Conservation (phyloP, 2,888 invertebrate species). For the Siphonodentalium dalli region DNA sequence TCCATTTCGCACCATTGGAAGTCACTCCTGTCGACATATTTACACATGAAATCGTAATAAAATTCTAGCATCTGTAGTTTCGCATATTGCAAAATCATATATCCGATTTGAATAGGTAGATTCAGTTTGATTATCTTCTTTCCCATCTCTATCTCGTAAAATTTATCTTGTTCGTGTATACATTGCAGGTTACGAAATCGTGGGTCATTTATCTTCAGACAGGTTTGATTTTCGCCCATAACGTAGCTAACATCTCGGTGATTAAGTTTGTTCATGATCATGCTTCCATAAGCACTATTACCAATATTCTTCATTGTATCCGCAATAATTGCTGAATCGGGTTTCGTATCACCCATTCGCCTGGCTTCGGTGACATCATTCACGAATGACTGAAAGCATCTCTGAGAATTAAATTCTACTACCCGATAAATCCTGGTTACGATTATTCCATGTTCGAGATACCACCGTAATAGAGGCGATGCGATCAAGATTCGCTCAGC, state of each 20-base stretch:
- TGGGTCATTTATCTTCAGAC: constrained; percentile 21
- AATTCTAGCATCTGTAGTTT: constrained; percentile 35
- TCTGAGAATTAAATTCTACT: constrained; percentile 18
- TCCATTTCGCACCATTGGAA: constrained; percentile 5
- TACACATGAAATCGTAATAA: constrained; percentile 32
- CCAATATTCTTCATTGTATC: constrained; percentile 12
- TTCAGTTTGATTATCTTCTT: constrained; percentile 26
- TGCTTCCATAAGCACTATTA: constrained; percentile 26
- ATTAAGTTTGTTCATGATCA: constrained; percentile 31
- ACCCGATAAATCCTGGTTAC: constrained; percentile 26
- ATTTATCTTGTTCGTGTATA: constrained; percentile 23
- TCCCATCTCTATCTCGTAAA: constrained; percentile 24
- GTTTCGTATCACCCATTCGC: constrained; percentile 7
- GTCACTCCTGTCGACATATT: constrained; percentile 22
- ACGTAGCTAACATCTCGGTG: constrained; percentile 22
- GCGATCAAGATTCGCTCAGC: constrained; percentile 1
- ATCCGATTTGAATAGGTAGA: constrained; percentile 32
- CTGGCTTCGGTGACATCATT: constrained; percentile 1
- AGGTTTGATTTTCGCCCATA: constrained; percentile 18
- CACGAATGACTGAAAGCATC: constrained; percentile 25
- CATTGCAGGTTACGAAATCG: constrained; percentile 22
- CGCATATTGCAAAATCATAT: constrained; percentile 35
- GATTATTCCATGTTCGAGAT: background rate
- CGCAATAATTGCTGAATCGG: background rate
- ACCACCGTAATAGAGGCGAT: background rate